Evolutionary conservation across 2,888 invertebrate genomes (phyloP).

Genomic region (Argyra leucocephala): DNA sequence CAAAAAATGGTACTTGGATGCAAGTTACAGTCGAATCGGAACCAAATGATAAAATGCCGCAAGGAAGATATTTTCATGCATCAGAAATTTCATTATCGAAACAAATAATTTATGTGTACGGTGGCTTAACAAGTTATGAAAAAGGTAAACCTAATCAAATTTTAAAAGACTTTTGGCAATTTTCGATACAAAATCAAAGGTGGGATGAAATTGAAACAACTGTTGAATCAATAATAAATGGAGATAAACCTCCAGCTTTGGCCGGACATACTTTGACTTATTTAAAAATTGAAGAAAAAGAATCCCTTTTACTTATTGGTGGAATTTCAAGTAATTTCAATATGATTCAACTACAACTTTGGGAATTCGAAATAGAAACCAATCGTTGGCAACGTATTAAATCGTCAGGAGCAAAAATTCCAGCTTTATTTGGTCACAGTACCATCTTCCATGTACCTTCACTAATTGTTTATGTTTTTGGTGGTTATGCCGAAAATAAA

Average conservation of each 20-base stretch:
- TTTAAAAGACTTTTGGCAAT: constrained; percentile 85
- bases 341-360: constrained; percentile 49
- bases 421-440: constrained; percentile 75
- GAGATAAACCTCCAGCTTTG: constrained; percentile 58
- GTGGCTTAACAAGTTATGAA: constrained; percentile 63
- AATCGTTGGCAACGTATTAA: constrained; percentile 62
- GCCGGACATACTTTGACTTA: constrained; percentile 85
- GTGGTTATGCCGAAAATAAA: constrained; percentile 69
- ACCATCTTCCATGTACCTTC: constrained; percentile 74
- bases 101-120: constrained; percentile 79
- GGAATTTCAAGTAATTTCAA: constrained; percentile 56
- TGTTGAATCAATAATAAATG: constrained; percentile 13
- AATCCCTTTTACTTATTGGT: constrained; percentile 75
- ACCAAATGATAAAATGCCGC: constrained; percentile 76
- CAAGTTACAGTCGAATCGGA: constrained; percentile 76
- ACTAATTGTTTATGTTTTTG: constrained; percentile 80
- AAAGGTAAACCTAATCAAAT: constrained; percentile 44
- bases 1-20: constrained; percentile 80
- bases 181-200: constrained; percentile 72
- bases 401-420: constrained; percentile 57
- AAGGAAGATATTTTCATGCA: constrained; percentile 83
- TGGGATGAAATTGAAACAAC: constrained; percentile 58
- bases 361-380: constrained; percentile 70
- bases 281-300: constrained; percentile 59
- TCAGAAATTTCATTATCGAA: constrained; percentile 76